Evolutionary conservation across 2,113 vertebrate species (phyloP).

Genomic region (Ochotona curzoniae): DNA sequence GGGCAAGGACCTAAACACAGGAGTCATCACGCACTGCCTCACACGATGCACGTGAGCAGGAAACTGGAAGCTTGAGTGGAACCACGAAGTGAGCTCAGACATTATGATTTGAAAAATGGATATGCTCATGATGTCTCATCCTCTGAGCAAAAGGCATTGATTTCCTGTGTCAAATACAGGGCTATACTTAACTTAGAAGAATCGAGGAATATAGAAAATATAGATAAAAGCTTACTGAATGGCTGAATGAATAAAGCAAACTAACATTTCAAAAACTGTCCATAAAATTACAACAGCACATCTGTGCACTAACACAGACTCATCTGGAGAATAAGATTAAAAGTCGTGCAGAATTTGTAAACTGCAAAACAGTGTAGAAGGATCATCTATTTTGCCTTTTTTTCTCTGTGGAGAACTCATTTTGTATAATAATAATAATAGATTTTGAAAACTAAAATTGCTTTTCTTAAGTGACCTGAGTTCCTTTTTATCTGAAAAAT

Average conservation of each 20-base stretch:
- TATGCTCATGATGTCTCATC: no score
- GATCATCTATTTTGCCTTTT: background rate
- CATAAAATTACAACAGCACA: background rate
- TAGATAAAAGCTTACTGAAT: background rate
- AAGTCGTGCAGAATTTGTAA: background rate
- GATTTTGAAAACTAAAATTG: background rate
- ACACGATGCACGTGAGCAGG: no score
- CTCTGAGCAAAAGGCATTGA: no score
- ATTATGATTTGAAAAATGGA: no score
- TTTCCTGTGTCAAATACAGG: background rate
- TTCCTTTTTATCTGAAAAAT: background rate
- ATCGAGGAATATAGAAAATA: background rate
- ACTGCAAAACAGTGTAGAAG: background rate
- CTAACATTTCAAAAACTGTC: background rate
- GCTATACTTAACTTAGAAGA: background rate
- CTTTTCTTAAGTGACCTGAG: background rate
- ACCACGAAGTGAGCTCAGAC: no score
- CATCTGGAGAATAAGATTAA: conserved; percentile 43
- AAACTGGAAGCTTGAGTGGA: no score
- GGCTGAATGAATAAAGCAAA: background rate
- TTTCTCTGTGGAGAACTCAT: background rate
- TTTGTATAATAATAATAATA: background rate
- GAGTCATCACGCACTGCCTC: no score
- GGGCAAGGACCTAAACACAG: no score
- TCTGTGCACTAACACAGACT: background rate